Evolutionary conservation across 2,797 vertebrate genomes (phyloP).

Genomic region (Paratrypauchen microcephalus): DNA sequence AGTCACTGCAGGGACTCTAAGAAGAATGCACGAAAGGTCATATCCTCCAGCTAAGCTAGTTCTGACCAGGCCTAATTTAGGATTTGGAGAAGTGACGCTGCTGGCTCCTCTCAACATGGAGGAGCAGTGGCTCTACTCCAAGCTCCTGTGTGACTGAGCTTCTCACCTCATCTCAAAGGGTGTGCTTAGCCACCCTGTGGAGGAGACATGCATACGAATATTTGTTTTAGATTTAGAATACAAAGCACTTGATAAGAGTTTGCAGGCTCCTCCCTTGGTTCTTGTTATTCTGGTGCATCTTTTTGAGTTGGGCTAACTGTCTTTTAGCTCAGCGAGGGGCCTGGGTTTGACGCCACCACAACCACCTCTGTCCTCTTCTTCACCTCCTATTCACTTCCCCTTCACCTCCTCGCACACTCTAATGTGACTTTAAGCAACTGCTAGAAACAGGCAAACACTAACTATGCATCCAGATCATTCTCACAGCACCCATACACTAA

Average conservation of each 20-base stretch:
- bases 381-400: conserved; percentile 6
- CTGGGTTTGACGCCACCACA: conserved; percentile 36
- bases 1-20: background rate
- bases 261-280: conserved; percentile 7
- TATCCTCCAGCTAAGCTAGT: too few relatives aligned
- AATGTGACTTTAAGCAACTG: conserved; percentile 15
- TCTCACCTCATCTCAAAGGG: too few relatives aligned
- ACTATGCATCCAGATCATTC: background rate
- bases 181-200: too few relatives aligned
- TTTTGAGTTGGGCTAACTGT: conserved; percentile 30
- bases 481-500: conserved; percentile 10
- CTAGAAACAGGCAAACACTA: conserved; percentile 16
- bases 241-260: background rate
- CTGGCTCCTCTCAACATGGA: too few relatives aligned
- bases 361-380: conserved; percentile 21
- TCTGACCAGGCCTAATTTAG: too few relatives aligned
- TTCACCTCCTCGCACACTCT: conserved; percentile 3
- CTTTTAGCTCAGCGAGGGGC: conserved; percentile 22
- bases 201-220: background rate
- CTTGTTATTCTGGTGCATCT: conserved; percentile 19
- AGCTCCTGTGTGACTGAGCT: too few relatives aligned
- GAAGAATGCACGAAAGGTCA: too few relatives aligned
- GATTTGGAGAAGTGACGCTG: too few relatives aligned
- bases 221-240: background rate
- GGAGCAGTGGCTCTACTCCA: too few relatives aligned